Evolutionary conservation across 1,140 invertebrate genomes (phyloP).

Genomic region (Pogonomyrmex californicus): DNA sequence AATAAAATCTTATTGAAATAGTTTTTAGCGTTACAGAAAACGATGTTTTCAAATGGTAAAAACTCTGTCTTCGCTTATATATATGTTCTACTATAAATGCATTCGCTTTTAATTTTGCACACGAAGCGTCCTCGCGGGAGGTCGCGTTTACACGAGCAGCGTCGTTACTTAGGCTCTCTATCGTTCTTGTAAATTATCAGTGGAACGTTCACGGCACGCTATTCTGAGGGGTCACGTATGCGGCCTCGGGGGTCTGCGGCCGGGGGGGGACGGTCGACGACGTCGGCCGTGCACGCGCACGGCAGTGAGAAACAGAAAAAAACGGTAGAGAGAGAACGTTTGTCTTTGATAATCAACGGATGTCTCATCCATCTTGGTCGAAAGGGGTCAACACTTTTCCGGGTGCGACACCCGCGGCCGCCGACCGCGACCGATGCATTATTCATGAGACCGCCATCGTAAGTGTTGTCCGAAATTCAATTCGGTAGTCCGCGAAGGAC

Average conservation of each 20-base stretch:
- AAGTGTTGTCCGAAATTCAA: constrained; percentile 79
- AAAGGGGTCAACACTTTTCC: constrained; percentile 76
- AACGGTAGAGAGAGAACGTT: constrained; percentile 51
- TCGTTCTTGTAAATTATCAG: constrained; percentile 62
- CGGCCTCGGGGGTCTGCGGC: neutral
- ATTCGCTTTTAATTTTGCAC: neutral
- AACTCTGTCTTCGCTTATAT: neutral
- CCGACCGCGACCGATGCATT: constrained; percentile 67
- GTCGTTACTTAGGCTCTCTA: constrained; percentile 54
- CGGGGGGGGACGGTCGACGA: constrained; percentile 23
- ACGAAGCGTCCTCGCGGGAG: constrained; percentile 43
- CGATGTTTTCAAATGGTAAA: neutral
- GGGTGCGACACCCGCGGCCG: constrained; percentile 63
- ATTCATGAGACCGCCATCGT: constrained; percentile 74
- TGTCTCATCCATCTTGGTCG: constrained; percentile 75
- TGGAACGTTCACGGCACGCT: constrained; percentile 55
- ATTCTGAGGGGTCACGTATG: constrained; percentile 50
- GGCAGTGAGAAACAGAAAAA: constrained; percentile 18
- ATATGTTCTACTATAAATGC: neutral
- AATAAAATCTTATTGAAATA: neutral
- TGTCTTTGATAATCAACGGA: constrained; percentile 78
- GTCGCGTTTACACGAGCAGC: constrained; percentile 48
- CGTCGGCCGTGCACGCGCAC: constrained; percentile 18
- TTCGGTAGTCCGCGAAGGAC: constrained; percentile 74
- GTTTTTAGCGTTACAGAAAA: neutral